Evolutionary conservation across 2,113 vertebrate species (phyloP).

Genomic region (Ascaphus truei): DNA sequence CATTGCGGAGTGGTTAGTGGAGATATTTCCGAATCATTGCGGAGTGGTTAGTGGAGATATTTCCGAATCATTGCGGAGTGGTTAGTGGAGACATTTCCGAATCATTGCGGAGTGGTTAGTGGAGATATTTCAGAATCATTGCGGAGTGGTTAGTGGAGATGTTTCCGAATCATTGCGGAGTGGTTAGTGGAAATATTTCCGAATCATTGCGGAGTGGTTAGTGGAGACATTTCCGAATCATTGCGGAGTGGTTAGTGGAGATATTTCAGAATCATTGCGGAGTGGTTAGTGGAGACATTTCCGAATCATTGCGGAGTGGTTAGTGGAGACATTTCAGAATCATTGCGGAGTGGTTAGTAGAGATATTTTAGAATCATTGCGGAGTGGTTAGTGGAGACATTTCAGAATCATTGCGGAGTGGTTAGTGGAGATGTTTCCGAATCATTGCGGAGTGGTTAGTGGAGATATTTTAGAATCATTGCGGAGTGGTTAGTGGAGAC

Average conservation of each 20-base stretch:
- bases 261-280: neutral
- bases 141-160: neutral
- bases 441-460: neutral
- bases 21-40: neutral
- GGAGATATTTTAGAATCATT: neutral
- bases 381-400: neutral
- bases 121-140: neutral
- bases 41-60: neutral
- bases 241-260: neutral
- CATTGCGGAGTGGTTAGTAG: neutral
- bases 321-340: neutral
- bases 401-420: neutral
- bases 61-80: neutral
- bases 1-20: neutral
- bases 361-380: neutral
- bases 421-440: neutral
- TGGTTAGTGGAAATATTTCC: neutral
- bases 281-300: neutral
- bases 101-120: neutral
- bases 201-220: neutral
- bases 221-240: neutral
- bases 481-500: neutral
- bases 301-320: neutral
- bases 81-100: neutral
- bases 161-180: neutral